Conservation (phyloP, 2,113 vertebrate species). For the Marmota monax region DNA sequence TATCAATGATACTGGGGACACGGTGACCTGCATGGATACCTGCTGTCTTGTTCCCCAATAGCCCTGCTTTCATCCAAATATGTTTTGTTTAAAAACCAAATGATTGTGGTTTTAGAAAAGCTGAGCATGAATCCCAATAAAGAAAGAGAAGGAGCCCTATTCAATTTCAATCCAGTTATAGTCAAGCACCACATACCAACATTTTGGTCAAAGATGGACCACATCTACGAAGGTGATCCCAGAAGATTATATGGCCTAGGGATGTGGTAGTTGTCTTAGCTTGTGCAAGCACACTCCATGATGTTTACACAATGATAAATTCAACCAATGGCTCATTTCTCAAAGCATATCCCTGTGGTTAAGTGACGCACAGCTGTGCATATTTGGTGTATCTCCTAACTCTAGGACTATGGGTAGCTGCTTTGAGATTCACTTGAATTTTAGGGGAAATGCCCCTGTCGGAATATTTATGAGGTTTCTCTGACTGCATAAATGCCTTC, state of each 20-base stretch:
- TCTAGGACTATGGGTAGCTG: not conserved
- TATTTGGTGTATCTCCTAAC: not conserved
- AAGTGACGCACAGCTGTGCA: not conserved
- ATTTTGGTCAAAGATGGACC: not conserved
- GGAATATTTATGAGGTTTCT: not conserved
- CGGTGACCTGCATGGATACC: not conserved
- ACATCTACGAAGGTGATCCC: not conserved
- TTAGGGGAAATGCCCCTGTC: not conserved
- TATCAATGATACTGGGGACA: not conserved
- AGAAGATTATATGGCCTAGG: not conserved
- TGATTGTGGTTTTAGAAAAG: not conserved
- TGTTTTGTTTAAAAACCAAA: slow-evolving; percentile 35
- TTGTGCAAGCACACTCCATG: not conserved
- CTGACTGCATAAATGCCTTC: not conserved
- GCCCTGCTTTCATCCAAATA: not conserved
- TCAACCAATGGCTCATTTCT: not conserved
- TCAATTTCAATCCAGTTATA: not conserved
- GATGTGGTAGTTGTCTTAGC: not conserved
- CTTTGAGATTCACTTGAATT: not conserved
- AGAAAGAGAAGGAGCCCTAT: not conserved
- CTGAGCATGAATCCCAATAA: not conserved
- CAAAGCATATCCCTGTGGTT: not conserved
- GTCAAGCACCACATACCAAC: too few relatives aligned
- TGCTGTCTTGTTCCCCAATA: not conserved
- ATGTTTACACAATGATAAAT: not conserved